Evolutionary conservation across 1,140 invertebrate species (phyloP).

Genomic region (Rhagoletis zephyria): DNA sequence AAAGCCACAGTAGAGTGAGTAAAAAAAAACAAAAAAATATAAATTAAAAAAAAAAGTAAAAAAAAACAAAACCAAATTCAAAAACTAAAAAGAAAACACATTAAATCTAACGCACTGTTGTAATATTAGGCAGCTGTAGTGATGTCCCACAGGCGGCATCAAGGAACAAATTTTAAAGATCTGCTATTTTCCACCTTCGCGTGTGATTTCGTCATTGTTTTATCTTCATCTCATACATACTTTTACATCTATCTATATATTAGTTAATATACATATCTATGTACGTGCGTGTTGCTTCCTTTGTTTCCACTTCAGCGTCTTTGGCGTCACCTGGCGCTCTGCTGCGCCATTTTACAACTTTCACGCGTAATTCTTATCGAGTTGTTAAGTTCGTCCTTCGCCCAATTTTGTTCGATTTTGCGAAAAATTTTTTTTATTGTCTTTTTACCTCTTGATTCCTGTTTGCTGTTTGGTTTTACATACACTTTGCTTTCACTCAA

Average conservation of each 20-base stretch:
- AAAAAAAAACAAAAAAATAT: too few species aligned
- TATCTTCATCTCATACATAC: neutral
- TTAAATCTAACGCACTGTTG: too few species aligned
- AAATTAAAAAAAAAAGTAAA: too few species aligned
- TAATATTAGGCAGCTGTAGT: too few species aligned
- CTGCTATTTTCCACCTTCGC: neutral
- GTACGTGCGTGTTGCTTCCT: too few species aligned
- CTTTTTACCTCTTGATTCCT: too few species aligned
- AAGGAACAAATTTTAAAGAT: too few species aligned
- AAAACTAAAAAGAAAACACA: too few species aligned
- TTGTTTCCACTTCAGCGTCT: neutral
- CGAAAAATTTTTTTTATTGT: neutral
- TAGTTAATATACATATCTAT: too few species aligned
- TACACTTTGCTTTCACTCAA: neutral
- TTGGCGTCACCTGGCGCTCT: neutral
- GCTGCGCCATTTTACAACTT: neutral
- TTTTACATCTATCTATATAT: neutral
- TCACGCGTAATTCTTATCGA: neutral
- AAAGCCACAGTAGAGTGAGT: too few species aligned
- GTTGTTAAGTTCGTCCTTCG: neutral
- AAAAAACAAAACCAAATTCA: too few species aligned
- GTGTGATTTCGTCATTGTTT: neutral
- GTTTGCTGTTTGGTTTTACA: neutral
- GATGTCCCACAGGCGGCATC: too few species aligned
- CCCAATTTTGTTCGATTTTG: neutral